These are phyloP conservation scores for Tokudaia tokunoshimensis DNA, from an alignment of 2,797 vertebrate species.

Conservation along the genomic window DNA sequence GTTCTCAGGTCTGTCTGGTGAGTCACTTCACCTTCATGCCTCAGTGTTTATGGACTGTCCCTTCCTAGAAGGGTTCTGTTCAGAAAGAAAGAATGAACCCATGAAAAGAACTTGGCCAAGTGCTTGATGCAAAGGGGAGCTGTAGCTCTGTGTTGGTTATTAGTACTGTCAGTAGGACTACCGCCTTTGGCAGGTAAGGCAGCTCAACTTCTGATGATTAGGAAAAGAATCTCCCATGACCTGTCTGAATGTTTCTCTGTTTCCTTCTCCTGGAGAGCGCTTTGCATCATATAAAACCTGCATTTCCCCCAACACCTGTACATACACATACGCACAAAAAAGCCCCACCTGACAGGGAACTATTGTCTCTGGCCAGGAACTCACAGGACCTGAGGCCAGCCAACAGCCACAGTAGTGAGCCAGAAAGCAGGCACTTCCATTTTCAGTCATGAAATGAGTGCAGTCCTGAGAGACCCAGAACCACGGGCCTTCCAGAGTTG, in stretches of 20 bases:
- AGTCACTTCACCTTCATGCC: neutral
- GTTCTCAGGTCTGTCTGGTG: neutral
- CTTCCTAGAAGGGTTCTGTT: neutral
- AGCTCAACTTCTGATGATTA: neutral
- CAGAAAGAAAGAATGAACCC: neutral
- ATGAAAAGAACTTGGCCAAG: neutral
- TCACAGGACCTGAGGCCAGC: neutral
- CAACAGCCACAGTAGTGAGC: neutral
- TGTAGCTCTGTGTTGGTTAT: neutral
- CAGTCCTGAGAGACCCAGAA: neutral
- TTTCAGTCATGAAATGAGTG: neutral
- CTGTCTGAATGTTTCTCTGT: neutral
- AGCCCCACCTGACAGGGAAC: neutral
- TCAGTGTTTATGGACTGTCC: neutral
- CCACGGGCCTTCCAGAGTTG: neutral
- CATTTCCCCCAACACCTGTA: neutral
- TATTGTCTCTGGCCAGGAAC: neutral
- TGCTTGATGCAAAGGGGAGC: neutral
- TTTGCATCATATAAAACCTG: neutral
- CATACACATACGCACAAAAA: neutral
- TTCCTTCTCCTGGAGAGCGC: neutral
- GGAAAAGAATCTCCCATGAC: neutral
- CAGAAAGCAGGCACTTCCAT: neutral
- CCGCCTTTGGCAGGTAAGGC: neutral
- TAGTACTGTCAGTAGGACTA: neutral